Percentiles rank a stretch among this genome's conserved stretches.
These are phyloP conservation scores for Epirrhoe tristata DNA, from an alignment of 2,888 invertebrate genomes.

Conservation along the genomic window DNA sequence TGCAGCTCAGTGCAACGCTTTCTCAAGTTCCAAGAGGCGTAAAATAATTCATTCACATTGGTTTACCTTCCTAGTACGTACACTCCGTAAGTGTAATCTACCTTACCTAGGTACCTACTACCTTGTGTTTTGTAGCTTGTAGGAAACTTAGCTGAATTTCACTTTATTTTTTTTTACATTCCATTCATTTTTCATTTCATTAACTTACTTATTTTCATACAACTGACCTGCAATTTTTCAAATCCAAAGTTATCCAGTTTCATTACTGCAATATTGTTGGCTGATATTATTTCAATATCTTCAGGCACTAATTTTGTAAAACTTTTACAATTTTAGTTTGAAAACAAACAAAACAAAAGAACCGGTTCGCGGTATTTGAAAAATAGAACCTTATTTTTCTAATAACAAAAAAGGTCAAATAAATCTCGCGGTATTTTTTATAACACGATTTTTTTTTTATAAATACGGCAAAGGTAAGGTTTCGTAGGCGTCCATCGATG, in stretches of 20 bases:
- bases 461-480: constrained; percentile 55
- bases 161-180: not conserved
- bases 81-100: too few relatives aligned
- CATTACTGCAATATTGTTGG: constrained; percentile 60
- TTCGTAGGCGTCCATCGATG: constrained; percentile 71
- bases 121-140: too few relatives aligned
- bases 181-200: not conserved
- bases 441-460: constrained; percentile 36
- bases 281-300: not conserved
- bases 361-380: constrained; percentile 13
- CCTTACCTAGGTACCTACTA: too few relatives aligned
- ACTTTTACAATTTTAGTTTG: not conserved
- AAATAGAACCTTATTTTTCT: not conserved
- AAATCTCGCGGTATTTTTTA: constrained; percentile 9
- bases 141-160: too few relatives aligned
- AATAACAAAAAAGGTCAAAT: not conserved
- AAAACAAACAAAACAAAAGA: not conserved
- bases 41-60: constrained; percentile 14
- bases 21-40: constrained; percentile 16
- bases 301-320: not conserved
- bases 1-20: constrained; percentile 12
- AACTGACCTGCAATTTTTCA: constrained; percentile 76
- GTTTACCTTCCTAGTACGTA: too few relatives aligned
- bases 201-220: not conserved
- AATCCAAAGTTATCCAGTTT: constrained; percentile 82